Evolutionary conservation across 2,797 vertebrate species (phyloP), one percentile per base, ranked within the genome.

Genomic region (Hydrolagus colliei): DNA sequence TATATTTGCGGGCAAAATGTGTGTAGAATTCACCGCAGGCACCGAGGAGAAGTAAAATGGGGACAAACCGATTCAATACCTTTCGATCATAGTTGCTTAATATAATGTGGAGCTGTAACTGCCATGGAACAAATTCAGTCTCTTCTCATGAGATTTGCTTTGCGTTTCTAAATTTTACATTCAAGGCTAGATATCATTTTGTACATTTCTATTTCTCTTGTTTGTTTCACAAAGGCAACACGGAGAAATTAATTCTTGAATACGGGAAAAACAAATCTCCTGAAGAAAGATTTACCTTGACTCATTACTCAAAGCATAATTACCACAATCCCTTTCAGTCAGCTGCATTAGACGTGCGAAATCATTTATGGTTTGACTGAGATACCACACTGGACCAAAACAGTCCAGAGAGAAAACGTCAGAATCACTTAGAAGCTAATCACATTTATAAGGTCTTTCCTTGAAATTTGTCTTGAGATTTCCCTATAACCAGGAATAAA

Each of bases 271-370:
- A 52, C 6, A 52, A 52, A 52, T 52, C 41, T 27, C 27, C 27
- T 52, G 41, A 6, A 52, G 41, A 52, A 52, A 52, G 41, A 52
- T 52, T 52, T 18, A 82, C 18, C 74, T 76, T 14, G 18, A 16
- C 16, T 82, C 65, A 84, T 84, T 52, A 71, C 41, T 32, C 32
- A 68, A 10, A 68, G 67, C 16, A 3, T 82, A 84, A 84, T 84
- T 77, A 59, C 41, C n/a, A 59, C 52, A 27, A 76, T 76, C 41
- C 41, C 52, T 35, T 61, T 61, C 10, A 71, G 65, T 84, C 65
- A 68, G 79, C 27, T 67, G 18, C 12, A 84, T 84, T 18, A 84
- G 65, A 10, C 63, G 11, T 68, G 65, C 20, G 63, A 14, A 67
- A 14, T 65, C 62, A 80, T 32, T 22, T 67, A 1, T 4, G 18